phyloP scores from a whole-genome alignment of 2,797 vertebrate genomes.

The Mormyrops boulengeri region DNA sequence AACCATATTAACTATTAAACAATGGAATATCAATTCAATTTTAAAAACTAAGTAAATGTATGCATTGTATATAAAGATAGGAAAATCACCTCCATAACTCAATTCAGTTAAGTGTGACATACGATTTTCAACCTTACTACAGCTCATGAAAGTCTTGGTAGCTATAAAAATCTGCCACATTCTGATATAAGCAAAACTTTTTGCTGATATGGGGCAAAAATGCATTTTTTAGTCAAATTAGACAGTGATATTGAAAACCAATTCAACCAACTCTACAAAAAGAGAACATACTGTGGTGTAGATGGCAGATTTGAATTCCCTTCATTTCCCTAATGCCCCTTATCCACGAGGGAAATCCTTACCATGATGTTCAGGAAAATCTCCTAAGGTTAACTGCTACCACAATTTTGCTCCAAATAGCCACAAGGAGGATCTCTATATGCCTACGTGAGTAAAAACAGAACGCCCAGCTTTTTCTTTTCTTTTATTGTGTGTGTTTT shows the following conservation, averaged over 20 bases:
- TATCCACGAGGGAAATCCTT: neutral
- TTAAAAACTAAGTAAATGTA: neutral
- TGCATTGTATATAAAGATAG: neutral
- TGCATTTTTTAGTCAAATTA: neutral
- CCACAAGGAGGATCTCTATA: constrained; percentile 69
- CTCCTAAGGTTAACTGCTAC: constrained; percentile 46
- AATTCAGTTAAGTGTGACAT: neutral
- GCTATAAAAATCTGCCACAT: neutral
- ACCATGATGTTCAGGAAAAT: constrained; percentile 12
- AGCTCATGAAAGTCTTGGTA: neutral
- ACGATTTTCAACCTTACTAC: neutral
- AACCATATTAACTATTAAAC: neutral
- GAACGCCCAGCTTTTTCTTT: constrained; percentile 50
- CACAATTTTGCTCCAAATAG: constrained; percentile 65
- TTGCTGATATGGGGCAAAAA: neutral
- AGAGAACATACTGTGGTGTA: neutral
- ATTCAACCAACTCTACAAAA: neutral
- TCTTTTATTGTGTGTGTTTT: constrained; percentile 47
- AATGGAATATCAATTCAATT: neutral
- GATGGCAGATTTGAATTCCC: neutral
- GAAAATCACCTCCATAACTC: neutral
- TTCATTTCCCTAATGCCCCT: neutral
- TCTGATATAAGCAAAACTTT: neutral
- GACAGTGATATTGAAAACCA: neutral
- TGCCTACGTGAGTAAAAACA: constrained; percentile 69